Evolutionary conservation across 2,888 invertebrate species (phyloP).

Genomic region (Bedellia somnulentella): DNA sequence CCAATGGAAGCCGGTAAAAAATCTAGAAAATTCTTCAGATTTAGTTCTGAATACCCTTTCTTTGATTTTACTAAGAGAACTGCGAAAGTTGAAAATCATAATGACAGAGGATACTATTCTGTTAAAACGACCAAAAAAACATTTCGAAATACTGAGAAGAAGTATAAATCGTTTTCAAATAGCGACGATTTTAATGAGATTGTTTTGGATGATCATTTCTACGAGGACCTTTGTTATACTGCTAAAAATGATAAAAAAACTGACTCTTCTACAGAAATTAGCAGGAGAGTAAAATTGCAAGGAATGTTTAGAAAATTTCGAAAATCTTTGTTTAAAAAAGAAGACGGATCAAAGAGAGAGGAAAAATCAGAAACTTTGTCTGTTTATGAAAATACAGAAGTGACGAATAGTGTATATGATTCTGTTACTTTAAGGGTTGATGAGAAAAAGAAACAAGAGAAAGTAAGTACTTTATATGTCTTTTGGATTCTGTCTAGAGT

Average conservation of each 20-base stretch:
- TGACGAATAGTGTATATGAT: conserved; percentile 36
- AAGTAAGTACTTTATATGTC: too few species aligned
- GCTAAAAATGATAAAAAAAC: conserved; percentile 20
- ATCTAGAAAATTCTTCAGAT: conserved; percentile 26
- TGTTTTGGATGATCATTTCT: conserved; percentile 39
- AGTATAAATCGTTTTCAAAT: conserved; percentile 32
- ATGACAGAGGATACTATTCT: conserved; percentile 43
- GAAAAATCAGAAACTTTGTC: conserved; percentile 14
- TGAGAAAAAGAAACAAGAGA: conserved; percentile 2
- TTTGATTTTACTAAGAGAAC: conserved; percentile 28
- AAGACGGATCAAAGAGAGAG: conserved; percentile 12
- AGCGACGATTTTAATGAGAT: conserved; percentile 27
- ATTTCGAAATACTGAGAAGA: conserved; percentile 27
- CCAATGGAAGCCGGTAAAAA: conserved; percentile 43
- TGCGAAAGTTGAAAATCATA: conserved; percentile 25
- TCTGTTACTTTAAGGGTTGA: conserved; percentile 26
- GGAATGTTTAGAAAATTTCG: conserved; percentile 39
- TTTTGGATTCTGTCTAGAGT: too few species aligned
- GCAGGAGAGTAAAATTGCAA: conserved; percentile 40
- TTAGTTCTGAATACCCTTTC: conserved; percentile 46
- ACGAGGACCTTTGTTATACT: conserved; percentile 44
- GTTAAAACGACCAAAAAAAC: conserved; percentile 38
- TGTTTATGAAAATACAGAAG: conserved; percentile 36
- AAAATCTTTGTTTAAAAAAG: conserved; percentile 37
- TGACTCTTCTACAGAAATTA: too few species aligned